Evolutionary conservation across 2,888 invertebrate genomes (phyloP).

Genomic region (Agrilus mali): DNA sequence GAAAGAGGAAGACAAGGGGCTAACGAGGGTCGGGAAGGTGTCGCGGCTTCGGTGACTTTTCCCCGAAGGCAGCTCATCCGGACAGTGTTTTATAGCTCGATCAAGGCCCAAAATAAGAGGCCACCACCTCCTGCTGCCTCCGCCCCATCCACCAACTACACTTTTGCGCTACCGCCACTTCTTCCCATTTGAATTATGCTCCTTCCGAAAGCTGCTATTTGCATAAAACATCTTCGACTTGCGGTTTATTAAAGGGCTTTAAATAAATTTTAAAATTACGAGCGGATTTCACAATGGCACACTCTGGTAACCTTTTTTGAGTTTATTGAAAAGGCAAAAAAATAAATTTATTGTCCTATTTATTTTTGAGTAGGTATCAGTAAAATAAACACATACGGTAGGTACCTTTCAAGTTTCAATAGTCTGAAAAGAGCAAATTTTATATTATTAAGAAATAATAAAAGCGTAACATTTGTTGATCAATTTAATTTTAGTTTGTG

Average conservation of each 20-base stretch:
- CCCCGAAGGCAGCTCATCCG: conserved; percentile 18
- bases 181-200: conserved; percentile 23
- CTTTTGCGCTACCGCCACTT: not conserved
- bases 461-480: too few relatives aligned
- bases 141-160: conserved; percentile 1
- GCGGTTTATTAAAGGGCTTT: conserved; percentile 7
- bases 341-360: too few relatives aligned
- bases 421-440: too few relatives aligned
- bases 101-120: conserved; percentile 21
- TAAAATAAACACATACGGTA: too few relatives aligned
- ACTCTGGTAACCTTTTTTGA: too few relatives aligned
- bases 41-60: conserved; percentile 11
- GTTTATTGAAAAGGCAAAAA: too few relatives aligned
- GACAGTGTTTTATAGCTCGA: conserved; percentile 24
- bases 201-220: conserved; percentile 25
- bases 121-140: conserved; percentile 12
- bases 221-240: conserved; percentile 19
- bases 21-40: conserved; percentile 12
- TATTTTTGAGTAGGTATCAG: too few relatives aligned
- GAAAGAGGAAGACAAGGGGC: conserved; percentile 13
- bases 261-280: too few relatives aligned
- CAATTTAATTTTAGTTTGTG: too few relatives aligned
- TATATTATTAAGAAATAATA: too few relatives aligned
- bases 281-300: too few relatives aligned
- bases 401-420: too few relatives aligned